Conservation (phyloP, 2,888 invertebrate species). For the Acleris emargana region DNA sequence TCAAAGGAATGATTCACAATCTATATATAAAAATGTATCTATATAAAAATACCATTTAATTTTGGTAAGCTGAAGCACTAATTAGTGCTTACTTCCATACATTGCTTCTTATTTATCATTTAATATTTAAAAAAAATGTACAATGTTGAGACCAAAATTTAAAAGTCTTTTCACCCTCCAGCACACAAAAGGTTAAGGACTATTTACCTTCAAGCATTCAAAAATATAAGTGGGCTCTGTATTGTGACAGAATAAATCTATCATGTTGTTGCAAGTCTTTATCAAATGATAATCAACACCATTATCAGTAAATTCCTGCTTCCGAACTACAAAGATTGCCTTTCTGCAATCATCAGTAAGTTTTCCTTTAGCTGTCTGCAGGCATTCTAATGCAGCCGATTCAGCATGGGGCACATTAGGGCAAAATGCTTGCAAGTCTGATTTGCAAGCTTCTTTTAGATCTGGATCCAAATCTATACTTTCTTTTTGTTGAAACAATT, state of each 20-base stretch:
- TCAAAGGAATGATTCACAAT: too few relatives aligned
- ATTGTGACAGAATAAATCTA: conserved; percentile 92
- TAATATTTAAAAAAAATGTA: too few relatives aligned
- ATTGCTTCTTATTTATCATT: too few relatives aligned
- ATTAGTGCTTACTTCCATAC: too few relatives aligned
- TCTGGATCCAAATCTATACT: conserved; percentile 93
- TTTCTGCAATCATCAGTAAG: conserved; percentile 89
- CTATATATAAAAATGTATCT: too few relatives aligned
- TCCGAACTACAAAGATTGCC: conserved; percentile 92
- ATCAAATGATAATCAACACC: conserved; percentile 93
- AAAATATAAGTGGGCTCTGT: conserved; percentile 87
- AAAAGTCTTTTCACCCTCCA: too few relatives aligned
- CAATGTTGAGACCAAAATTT: too few relatives aligned
- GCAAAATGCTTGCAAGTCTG: conserved; percentile 91
- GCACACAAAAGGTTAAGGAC: not conserved
- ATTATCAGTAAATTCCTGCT: conserved; percentile 93
- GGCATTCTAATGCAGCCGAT: conserved; percentile 90
- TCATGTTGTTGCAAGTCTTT: conserved; percentile 93
- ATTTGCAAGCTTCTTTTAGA: conserved; percentile 91
- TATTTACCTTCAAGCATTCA: conserved; percentile 89
- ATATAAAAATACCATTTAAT: not conserved
- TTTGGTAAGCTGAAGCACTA: too few relatives aligned
- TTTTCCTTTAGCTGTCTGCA: conserved; percentile 86
- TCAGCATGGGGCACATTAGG: conserved; percentile 87
- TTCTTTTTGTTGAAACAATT: conserved; percentile 96